Evolutionary conservation across 2,888 invertebrate species (phyloP), one percentile per base, ranked within the genome.

Genomic region (Steinernema hermaphroditum): DNA sequence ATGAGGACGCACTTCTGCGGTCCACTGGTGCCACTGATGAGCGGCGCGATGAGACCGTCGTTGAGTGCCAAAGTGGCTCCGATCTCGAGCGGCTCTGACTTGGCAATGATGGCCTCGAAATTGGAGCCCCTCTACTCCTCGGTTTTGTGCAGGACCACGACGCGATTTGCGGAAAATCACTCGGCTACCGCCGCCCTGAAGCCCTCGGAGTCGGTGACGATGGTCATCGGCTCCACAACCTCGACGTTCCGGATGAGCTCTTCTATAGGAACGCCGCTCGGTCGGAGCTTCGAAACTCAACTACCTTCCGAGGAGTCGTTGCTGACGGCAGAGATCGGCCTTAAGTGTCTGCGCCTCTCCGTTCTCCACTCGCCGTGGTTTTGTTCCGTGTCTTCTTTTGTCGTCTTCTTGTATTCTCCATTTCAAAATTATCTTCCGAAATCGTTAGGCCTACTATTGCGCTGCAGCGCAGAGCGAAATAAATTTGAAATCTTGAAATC

Each of bases 11-110:
- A 83, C 74, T 84, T 84, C 22, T 83, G 84, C 1, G 70, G 34
- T 19, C 83, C 83, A 19, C 76, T 78, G 2, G 83, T 83, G n/a
- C 83, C 83, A 72, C 80, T 80, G 4, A 80, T 81, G 70, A 82
- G 81, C 1, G 82, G 83, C 29, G 80, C 77, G 0, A 81, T 72
- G 0, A 78, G 43, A 8, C 73, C 72, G 44, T 78, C 77, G 49
- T 77, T 70, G 2, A 72, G 2, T 19, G 8, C 46, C 41, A 72
- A 19, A 37, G 70, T 46, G 44, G 41, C 50, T 14, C 46, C 49
- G 44, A 22, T 69, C 22, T 41, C 46, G 12, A 50, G 32, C 49
- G 34, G 22, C 0, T 24, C 32, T 44, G 62, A 19, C 43, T 69
- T 62, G 12, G 27, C 72, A 2, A 72, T 34, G 19, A 74, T 19